These are phyloP conservation scores for Bolborhynchus lineola DNA, from an alignment of 2,113 vertebrate genomes.

Conservation along the genomic window DNA sequence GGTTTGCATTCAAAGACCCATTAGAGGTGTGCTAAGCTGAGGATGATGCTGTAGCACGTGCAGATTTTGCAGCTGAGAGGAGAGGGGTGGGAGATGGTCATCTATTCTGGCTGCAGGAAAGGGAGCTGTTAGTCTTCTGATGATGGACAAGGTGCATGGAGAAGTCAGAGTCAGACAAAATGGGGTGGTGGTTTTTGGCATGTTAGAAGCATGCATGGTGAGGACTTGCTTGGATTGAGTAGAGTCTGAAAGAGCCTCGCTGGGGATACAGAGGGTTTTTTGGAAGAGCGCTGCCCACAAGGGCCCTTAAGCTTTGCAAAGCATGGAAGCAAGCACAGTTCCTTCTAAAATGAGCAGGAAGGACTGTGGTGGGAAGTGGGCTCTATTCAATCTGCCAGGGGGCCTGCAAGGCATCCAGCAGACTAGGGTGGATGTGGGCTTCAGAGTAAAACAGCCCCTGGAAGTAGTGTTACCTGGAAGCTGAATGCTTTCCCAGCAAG, in stretches of 20 bases:
- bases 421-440: rapidly evolving
- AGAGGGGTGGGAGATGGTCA: not conserved
- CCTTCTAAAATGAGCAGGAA: not conserved
- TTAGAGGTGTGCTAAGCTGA: not conserved
- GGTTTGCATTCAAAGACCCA: not conserved
- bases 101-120: rapidly evolving
- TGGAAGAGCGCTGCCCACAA: not conserved
- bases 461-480: not conserved
- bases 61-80: not conserved
- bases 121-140: not conserved
- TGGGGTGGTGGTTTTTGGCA: not conserved
- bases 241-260: not conserved
- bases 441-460: not conserved
- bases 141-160: not conserved
- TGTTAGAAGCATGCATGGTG: not conserved
- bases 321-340: not conserved
- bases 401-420: not conserved
- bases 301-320: not conserved
- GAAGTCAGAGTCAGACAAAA: not conserved
- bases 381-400: not conserved
- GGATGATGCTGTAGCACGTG: rapidly evolving
- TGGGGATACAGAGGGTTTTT: rapidly evolving
- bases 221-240: not conserved
- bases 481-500: not conserved
- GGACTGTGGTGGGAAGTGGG: not conserved